Evolutionary conservation across 2,888 invertebrate genomes (phyloP).

Genomic region (Bhutanitis thaidina): DNA sequence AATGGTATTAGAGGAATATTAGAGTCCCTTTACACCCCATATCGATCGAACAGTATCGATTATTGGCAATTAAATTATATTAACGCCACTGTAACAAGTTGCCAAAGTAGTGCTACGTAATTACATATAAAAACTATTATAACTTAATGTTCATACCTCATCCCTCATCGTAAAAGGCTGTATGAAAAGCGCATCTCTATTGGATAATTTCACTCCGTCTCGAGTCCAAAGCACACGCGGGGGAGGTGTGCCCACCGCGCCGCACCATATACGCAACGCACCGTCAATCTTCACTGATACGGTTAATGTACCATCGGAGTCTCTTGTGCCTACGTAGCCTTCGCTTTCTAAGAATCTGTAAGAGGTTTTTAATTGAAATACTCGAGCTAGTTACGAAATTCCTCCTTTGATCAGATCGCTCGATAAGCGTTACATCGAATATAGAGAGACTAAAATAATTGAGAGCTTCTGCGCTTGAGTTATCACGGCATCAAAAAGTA

Average conservation of each 20-base stretch:
- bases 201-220: conserved; percentile 65
- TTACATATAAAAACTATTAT: not conserved
- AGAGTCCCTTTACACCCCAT: no score
- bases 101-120: no score
- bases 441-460: no score
- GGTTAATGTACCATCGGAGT: conserved; percentile 54
- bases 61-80: no score
- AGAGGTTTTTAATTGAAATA: not conserved
- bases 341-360: conserved; percentile 63
- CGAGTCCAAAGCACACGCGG: conserved; percentile 81
- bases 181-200: conserved; percentile 57
- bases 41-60: no score
- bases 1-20: no score
- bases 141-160: conserved; percentile 41
- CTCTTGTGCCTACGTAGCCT: conserved; percentile 57
- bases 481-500: no score
- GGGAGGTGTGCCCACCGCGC: conserved; percentile 81
- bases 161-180: conserved; percentile 54
- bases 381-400: no score
- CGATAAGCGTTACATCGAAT: no score
- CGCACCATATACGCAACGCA: conserved; percentile 82
- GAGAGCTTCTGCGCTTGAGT: no score
- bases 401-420: no score
- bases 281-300: conserved; percentile 48
- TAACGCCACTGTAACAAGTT: no score